Base-by-base conservation (phyloP, 2,113 vertebrate genomes). In the Cygnus buccinator region DNA sequence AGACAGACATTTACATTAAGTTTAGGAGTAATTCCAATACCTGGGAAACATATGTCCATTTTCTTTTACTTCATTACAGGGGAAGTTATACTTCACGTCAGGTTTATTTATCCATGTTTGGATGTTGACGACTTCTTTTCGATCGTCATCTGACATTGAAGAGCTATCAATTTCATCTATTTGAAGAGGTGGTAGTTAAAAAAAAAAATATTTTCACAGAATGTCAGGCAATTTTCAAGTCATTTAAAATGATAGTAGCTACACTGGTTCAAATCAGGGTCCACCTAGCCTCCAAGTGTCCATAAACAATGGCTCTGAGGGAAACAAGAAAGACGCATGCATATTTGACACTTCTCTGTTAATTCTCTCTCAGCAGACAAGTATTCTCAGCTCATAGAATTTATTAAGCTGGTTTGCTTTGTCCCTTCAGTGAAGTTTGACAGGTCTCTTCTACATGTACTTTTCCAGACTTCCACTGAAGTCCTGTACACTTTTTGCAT, bases 91-190 rank as follows among this genome's bases (percentile, higher is more conserved):
- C 94, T 99, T 99, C 39, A 99, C 98, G 20, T 99, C 99, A 58
- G 99, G 99, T 96, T 99, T 99, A 98, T 99, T 99, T 91, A 99
- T 99, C 99, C 99, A 99, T 1, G 99, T 99, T 96, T 99, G 99
- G 97, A 99, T 98, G 96, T 99, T 99, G 89, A 99, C 99, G 0
- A 99, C 97, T 94, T 99, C 99, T 97, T 99, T 99, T 96, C 99
- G 98, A 97, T 99, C 99, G 87, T 99, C 99, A 6, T 99, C 99
- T 0, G 99, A 99, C 98, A 99, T 99, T 22, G 99, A 99, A 10
- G 99, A 99, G 92, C 99, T 99, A 97, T 99, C 99, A 57, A 99
- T 99, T 98, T 99, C 99, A 98, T 99, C 99, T 99, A 63, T 57
- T 89, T 57, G 87, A 95, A 95, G 8, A 77, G 7, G 1, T 1